Percentiles rank a stretch among this genome's conserved stretches.
Evolutionary conservation across 1,140 invertebrate species (phyloP).

Genomic region (Drosophila albomicans): DNA sequence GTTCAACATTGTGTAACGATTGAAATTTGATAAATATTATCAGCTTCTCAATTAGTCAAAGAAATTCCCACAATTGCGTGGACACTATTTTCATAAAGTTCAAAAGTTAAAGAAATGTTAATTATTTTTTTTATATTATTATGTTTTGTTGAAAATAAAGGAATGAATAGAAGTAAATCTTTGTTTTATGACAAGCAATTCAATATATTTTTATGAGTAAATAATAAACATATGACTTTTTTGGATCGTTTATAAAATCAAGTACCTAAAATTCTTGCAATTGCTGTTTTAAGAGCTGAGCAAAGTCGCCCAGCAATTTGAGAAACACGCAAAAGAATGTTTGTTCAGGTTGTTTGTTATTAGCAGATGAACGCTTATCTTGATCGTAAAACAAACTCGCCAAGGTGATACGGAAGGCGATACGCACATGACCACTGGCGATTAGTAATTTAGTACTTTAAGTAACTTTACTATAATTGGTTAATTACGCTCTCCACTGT

Average conservation of each 20-base stretch:
- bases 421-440: slow-evolving; percentile 12
- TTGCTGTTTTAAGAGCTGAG: too few relatives aligned
- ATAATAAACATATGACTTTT: too few relatives aligned
- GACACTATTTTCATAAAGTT: background rate
- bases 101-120: too few relatives aligned
- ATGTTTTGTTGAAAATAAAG: too few relatives aligned
- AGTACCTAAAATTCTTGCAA: too few relatives aligned
- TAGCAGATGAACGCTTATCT: slow-evolving; percentile 9
- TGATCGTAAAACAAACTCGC: slow-evolving; percentile 6
- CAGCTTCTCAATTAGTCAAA: background rate
- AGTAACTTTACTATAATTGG: background rate
- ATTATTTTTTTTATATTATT: too few relatives aligned
- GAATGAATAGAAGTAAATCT: too few relatives aligned
- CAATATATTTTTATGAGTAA: too few relatives aligned
- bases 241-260: too few relatives aligned
- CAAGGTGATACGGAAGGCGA: slow-evolving; percentile 1
- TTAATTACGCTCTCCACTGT: slow-evolving; percentile 5
- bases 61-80: background rate
- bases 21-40: background rate
- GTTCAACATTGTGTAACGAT: background rate
- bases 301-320: background rate
- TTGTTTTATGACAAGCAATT: too few relatives aligned
- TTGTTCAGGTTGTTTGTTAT: background rate
- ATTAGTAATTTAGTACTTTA: background rate
- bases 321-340: background rate